Percentiles rank a stretch among this genome's conserved stretches.
These are phyloP conservation scores for Aotus griseimembra DNA, from an alignment of 2,797 vertebrate genomes.

Conservation along the genomic window DNA sequence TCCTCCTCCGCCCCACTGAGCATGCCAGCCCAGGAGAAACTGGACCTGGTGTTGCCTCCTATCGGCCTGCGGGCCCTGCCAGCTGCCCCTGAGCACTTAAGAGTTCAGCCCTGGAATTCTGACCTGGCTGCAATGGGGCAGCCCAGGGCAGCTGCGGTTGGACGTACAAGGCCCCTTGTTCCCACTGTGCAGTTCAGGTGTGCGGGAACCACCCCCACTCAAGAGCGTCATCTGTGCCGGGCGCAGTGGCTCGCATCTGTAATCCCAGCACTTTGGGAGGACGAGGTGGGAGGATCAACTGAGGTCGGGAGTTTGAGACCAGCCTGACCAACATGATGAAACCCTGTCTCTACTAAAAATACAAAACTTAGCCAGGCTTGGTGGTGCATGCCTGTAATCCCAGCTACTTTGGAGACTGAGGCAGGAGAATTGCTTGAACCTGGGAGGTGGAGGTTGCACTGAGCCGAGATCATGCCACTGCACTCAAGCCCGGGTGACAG, in stretches of 20 bases:
- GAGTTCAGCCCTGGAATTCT: neutral
- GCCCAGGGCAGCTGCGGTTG: neutral
- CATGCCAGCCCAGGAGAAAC: too few relatives aligned
- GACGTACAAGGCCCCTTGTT: neutral
- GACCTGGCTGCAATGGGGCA: neutral
- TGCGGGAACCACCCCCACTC: too few relatives aligned
- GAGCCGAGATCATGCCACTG: neutral
- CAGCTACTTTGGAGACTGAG: neutral
- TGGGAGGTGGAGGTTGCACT: neutral
- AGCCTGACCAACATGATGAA: neutral
- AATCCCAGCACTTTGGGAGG: neutral
- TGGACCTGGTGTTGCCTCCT: too few relatives aligned
- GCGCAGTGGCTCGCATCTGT: rapidly evolving
- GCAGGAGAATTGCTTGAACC: neutral
- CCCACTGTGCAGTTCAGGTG: rapidly evolving
- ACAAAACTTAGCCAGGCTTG: neutral
- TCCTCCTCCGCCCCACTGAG: neutral
- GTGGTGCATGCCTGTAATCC: neutral
- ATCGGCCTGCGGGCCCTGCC: neutral
- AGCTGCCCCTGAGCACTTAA: rapidly evolving
- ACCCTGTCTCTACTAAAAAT: neutral
- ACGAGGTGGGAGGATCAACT: neutral
- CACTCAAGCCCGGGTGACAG: neutral
- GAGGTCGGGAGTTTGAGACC: neutral
- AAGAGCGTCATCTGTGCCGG: neutral